These are phyloP conservation scores for Apamea monoglypha DNA, from an alignment of 2,888 invertebrate genomes.

Conservation along the genomic window DNA sequence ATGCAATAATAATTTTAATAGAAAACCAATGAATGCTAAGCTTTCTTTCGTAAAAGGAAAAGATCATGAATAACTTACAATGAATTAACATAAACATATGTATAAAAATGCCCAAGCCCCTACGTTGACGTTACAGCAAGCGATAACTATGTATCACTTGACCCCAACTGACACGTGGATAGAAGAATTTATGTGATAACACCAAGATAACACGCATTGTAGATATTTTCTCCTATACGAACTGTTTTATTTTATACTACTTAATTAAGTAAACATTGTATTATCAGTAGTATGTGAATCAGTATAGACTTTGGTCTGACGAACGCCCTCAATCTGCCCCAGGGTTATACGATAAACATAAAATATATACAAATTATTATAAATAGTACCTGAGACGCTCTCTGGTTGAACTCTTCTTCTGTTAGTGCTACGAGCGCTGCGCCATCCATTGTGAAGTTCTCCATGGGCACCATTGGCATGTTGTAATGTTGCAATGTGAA, in stretches of 20 bases:
- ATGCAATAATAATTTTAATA: constrained; percentile 3
- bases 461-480: constrained; percentile 93
- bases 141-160: constrained; percentile 57
- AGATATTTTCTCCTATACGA: constrained; percentile 59
- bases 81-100: constrained; percentile 17
- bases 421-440: constrained; percentile 93
- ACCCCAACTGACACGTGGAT: constrained; percentile 64
- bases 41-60: constrained; percentile 7
- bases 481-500: constrained; percentile 96
- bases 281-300: constrained; percentile 66
- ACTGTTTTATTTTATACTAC: constrained; percentile 49
- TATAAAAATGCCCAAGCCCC: constrained; percentile 46
- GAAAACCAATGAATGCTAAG: background rate
- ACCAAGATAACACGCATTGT: constrained; percentile 51
- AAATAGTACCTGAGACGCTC: constrained; percentile 94
- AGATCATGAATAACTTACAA: constrained; percentile 1
- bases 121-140: constrained; percentile 42
- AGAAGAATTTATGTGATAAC: constrained; percentile 62
- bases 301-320: constrained; percentile 72
- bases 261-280: constrained; percentile 65
- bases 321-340: constrained; percentile 72
- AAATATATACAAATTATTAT: constrained; percentile 40
- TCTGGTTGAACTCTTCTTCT: constrained; percentile 96
- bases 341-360: constrained; percentile 68
- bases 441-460: constrained; percentile 95